Percentiles rank a stretch among this genome's conserved stretches.
These are phyloP conservation scores for Masticophis lateralis DNA, from an alignment of 2,797 vertebrate species.

Conservation along the genomic window DNA sequence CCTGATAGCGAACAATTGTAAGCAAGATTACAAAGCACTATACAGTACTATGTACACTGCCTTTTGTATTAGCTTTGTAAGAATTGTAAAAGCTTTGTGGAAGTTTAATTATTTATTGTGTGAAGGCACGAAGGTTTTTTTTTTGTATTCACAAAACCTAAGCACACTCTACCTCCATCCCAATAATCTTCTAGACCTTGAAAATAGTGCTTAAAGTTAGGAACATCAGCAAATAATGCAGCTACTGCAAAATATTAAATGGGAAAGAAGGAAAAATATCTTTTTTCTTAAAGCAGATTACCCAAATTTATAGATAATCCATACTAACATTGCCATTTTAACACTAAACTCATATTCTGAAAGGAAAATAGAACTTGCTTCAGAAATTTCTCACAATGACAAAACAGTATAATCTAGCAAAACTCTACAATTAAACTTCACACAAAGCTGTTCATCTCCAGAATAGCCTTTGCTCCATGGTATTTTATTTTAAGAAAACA, in stretches of 20 bases:
- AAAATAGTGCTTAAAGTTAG: conserved; percentile 42
- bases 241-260: conserved; percentile 14
- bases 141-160: conserved; percentile 57
- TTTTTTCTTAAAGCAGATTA: background rate
- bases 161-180: conserved; percentile 42
- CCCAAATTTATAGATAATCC: conserved; percentile 43
- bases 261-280: conserved; percentile 27
- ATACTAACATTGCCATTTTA: conserved; percentile 56
- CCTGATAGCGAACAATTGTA: conserved; percentile 54
- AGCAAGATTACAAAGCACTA: conserved; percentile 70
- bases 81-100: conserved; percentile 58
- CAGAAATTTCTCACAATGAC: conserved; percentile 61
- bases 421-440: conserved; percentile 58
- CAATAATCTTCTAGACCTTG: conserved; percentile 34
- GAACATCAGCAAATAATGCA: conserved; percentile 29
- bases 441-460: conserved; percentile 46
- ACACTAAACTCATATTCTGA: conserved; percentile 40
- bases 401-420: conserved; percentile 51
- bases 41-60: conserved; percentile 57
- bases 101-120: conserved; percentile 56
- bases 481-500: conserved; percentile 14
- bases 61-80: conserved; percentile 57
- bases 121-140: conserved; percentile 68
- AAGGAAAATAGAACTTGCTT: conserved; percentile 14
- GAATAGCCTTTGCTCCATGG: conserved; percentile 53